Base-by-base conservation (phyloP, 2,888 invertebrate species). In the Cephus pulcher region DNA sequence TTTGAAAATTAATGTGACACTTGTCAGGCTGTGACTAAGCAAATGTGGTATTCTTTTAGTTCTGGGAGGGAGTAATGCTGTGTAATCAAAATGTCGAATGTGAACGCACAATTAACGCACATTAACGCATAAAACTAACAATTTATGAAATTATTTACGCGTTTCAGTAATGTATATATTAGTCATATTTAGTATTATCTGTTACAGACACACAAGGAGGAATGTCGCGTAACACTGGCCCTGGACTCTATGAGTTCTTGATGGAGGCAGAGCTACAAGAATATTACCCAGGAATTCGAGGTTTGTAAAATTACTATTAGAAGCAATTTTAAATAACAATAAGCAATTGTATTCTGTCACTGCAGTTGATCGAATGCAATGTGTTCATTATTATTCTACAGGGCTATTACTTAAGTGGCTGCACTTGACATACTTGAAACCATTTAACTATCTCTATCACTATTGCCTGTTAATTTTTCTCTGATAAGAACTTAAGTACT, bases 251-350 rank as follows among this genome's bases (percentile, higher is more conserved):
- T 91, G 98, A 98, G 92, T 98, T 98, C 92, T 95, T 99, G 84
- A 95, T 96, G 90, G 98, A 98, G 93, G 98, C 98, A 73, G 98
- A 98, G 92, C 94, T 99, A 76, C 96, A 96, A 88, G 98, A 98
- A 90, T 99, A 99, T 93, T 97, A 97, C 91, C 93, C 93, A 81
- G 93, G 93, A 15, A 91, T 91, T 82, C 87, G 88, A 86, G 90
- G 91, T 91, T 78, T 12, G 75, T 77, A 89, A 12, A 71, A 68
- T 56, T 23, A 56, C 56, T 56, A 56, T 23, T 56, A 56, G 6
- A 56, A 56, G 71, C 32, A 15, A 34, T 34, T 12, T 71, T 32
- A 32, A 23, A 11, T 32, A 71, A 34, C 11, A 71, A 71, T 71
- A 71, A 32, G 6, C 2, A 34, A 32, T 56, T 23, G 56, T 56